Conservation (phyloP, 2,888 invertebrate genomes). For the Beris chalybata region DNA sequence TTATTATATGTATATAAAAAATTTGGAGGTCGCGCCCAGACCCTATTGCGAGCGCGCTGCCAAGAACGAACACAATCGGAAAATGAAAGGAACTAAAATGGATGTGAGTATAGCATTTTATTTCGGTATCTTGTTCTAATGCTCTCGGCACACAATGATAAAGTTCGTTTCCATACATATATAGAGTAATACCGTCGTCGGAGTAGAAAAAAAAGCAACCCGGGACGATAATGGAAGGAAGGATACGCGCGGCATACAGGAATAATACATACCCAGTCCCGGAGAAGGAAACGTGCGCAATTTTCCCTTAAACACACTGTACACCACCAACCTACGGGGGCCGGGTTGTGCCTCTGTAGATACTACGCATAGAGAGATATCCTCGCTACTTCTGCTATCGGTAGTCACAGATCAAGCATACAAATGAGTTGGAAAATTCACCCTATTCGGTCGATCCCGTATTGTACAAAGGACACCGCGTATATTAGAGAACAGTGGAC, state of each 20-base stretch:
- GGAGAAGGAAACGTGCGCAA: slow-evolving; percentile 4
- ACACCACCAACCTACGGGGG: too few relatives aligned
- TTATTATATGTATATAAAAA: slow-evolving; percentile 24
- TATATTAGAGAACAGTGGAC: too few relatives aligned
- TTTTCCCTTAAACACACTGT: not conserved
- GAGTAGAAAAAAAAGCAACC: not conserved
- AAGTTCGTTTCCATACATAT: too few relatives aligned
- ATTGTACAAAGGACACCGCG: too few relatives aligned
- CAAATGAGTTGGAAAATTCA: too few relatives aligned
- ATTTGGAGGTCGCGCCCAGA: slow-evolving; percentile 50
- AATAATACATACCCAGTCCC: not conserved
- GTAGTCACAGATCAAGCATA: slow-evolving; percentile 23
- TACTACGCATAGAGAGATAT: not conserved
- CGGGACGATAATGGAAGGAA: not conserved
- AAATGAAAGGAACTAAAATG: slow-evolving; percentile 53
- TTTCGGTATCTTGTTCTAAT: slow-evolving; percentile 8
- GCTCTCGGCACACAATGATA: too few relatives aligned
- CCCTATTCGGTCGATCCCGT: too few relatives aligned
- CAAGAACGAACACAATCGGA: slow-evolving; percentile 52
- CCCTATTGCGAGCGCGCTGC: slow-evolving; percentile 47
- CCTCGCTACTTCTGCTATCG: not conserved
- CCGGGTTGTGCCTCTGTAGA: too few relatives aligned
- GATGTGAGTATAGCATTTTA: slow-evolving; percentile 30
- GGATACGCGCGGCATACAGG: too few relatives aligned
- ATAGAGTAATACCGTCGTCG: too few relatives aligned